A percentile compares a stretch with the other conserved stretches of the same genome.
Evolutionary conservation across 2,888 invertebrate species (phyloP).

Genomic region (Diaphora mendica): DNA sequence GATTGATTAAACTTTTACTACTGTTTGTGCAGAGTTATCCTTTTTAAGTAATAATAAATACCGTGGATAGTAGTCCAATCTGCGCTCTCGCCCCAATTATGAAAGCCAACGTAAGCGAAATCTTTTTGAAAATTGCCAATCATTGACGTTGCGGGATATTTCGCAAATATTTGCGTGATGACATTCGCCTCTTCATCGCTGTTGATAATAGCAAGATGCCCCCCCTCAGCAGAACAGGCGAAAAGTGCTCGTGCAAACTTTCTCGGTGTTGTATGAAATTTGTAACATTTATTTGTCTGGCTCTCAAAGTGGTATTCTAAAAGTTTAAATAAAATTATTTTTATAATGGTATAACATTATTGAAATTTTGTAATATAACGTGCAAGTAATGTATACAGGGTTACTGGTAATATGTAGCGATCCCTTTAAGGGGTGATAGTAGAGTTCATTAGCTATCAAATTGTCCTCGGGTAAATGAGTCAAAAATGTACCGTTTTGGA

Average conservation of each 20-base stretch:
- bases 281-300: constrained; percentile 63
- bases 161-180: background rate
- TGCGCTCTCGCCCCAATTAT: constrained; percentile 4
- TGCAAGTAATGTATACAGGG: background rate
- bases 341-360: background rate
- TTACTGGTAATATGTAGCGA: too few species aligned
- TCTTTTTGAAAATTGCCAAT: constrained; percentile 6
- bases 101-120: constrained; percentile 4
- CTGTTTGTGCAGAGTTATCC: background rate
- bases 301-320: constrained; percentile 56
- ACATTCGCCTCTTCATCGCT: constrained; percentile 34
- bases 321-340: background rate
- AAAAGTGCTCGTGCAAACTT: constrained; percentile 61
- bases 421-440: too few species aligned
- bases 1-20: background rate
- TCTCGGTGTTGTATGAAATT: constrained; percentile 58
- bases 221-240: constrained; percentile 63
- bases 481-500: too few species aligned
- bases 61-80: constrained; percentile 10
- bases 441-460: too few species aligned
- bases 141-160: background rate
- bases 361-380: background rate
- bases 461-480: too few species aligned
- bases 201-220: constrained; percentile 61
- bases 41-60: background rate